These are phyloP conservation scores for Erpetoichthys calabaricus DNA, from an alignment of 2,797 vertebrate species.

Conservation along the genomic window DNA sequence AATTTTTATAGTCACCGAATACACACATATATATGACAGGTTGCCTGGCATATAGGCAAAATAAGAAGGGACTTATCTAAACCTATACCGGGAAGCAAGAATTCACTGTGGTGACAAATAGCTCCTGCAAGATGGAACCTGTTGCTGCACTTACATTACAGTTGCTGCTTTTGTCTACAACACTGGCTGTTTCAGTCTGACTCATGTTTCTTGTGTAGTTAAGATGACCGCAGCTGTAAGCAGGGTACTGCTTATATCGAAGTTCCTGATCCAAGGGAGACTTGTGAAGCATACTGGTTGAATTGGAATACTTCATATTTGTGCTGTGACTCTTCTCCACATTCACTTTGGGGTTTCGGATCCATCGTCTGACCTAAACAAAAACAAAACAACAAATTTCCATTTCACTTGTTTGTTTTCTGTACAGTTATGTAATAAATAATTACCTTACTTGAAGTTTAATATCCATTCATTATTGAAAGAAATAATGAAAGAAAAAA, in stretches of 20 bases:
- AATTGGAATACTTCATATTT: slow-evolving; percentile 54
- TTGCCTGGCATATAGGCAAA: no score
- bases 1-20: no score
- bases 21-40: no score
- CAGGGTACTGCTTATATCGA: slow-evolving; percentile 45
- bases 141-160: slow-evolving; percentile 41
- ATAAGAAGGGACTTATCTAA: no score
- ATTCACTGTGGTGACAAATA: no score
- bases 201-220: slow-evolving; percentile 35
- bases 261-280: slow-evolving; percentile 57
- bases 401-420: no score
- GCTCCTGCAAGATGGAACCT: no score
- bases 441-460: no score
- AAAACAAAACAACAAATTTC: neutral
- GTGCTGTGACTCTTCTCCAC: slow-evolving; percentile 68
- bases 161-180: slow-evolving; percentile 41
- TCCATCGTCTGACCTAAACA: slow-evolving; percentile 81
- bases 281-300: slow-evolving; percentile 40
- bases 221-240: slow-evolving; percentile 43
- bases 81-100: no score
- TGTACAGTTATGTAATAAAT: no score
- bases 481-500: no score
- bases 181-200: slow-evolving; percentile 34
- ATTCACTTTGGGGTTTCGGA: slow-evolving; percentile 76
- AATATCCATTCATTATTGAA: no score